Percentiles rank a stretch among this genome's conserved stretches.
Evolutionary conservation across 2,113 vertebrate genomes (phyloP).

Genomic region (Tringa solitaria): DNA sequence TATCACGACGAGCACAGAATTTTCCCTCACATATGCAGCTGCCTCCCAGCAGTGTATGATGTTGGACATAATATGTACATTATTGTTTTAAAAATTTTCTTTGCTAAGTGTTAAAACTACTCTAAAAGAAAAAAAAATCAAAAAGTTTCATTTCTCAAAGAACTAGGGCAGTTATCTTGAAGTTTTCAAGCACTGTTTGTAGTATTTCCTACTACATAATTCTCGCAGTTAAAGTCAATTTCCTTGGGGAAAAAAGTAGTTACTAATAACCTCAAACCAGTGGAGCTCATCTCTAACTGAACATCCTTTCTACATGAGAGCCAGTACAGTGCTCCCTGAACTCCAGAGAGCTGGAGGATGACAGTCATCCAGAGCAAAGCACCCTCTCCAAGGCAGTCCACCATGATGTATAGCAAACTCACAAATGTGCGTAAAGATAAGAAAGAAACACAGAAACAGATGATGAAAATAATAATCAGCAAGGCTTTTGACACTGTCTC

Average conservation of each 20-base stretch:
- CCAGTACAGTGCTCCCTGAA: not conserved
- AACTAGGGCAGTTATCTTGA: not conserved
- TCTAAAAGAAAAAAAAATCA: not conserved
- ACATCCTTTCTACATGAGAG: not conserved
- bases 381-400: not conserved
- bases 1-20: not conserved
- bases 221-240: not conserved
- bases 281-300: not conserved
- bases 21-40: not conserved
- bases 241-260: not conserved
- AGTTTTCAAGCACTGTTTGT: not conserved
- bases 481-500: too few species aligned
- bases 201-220: not conserved
- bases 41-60: not conserved
- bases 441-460: not conserved
- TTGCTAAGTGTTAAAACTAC: not conserved
- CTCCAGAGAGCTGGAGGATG: not conserved
- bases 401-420: accelerated
- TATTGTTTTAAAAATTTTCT: not conserved
- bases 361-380: not conserved
- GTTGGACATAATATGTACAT: not conserved
- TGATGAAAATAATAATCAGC: not conserved
- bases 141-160: not conserved
- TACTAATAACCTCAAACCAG: not conserved
- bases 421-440: not conserved